Percentiles rank a stretch among this genome's conserved stretches.
phyloP scores from a whole-genome alignment of 2,113 vertebrate species.

The Circaetus gallicus region DNA sequence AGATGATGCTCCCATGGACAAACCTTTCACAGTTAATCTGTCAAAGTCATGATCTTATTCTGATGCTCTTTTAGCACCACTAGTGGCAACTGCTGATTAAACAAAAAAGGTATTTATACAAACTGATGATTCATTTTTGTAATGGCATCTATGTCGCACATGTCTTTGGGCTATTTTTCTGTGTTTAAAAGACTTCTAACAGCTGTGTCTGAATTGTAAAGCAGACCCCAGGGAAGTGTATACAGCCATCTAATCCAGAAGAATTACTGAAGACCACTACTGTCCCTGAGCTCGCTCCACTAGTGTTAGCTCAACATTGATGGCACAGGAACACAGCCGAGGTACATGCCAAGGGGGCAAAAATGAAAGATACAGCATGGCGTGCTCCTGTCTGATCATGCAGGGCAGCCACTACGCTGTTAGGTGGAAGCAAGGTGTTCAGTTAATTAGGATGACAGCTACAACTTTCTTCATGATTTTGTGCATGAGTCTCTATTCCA shows the following conservation, averaged over 20 bases:
- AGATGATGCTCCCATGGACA: not conserved
- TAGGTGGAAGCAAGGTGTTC: not conserved
- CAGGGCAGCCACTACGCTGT: fast-evolving
- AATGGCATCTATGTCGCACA: not conserved
- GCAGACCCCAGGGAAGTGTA: not conserved
- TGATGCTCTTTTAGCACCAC: not conserved
- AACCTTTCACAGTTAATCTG: not conserved
- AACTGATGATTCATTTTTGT: not conserved
- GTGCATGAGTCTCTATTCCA: not conserved
- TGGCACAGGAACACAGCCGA: not conserved
- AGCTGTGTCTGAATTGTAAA: not conserved
- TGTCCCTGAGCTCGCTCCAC: not conserved
- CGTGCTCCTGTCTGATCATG: not conserved
- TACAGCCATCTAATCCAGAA: not conserved
- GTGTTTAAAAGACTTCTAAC: not conserved
- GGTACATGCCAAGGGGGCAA: not conserved
- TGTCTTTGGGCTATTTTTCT: not conserved
- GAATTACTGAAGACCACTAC: not conserved
- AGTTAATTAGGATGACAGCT: not conserved
- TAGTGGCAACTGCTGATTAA: not conserved
- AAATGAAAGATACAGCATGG: not conserved
- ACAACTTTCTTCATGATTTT: not conserved
- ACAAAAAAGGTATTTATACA: not conserved
- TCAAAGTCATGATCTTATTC: not conserved
- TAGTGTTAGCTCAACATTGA: not conserved